Percentiles rank a stretch among this genome's conserved stretches.
Evolutionary conservation across 2,113 vertebrate species (phyloP).

Genomic region (Plestiodon gilberti): DNA sequence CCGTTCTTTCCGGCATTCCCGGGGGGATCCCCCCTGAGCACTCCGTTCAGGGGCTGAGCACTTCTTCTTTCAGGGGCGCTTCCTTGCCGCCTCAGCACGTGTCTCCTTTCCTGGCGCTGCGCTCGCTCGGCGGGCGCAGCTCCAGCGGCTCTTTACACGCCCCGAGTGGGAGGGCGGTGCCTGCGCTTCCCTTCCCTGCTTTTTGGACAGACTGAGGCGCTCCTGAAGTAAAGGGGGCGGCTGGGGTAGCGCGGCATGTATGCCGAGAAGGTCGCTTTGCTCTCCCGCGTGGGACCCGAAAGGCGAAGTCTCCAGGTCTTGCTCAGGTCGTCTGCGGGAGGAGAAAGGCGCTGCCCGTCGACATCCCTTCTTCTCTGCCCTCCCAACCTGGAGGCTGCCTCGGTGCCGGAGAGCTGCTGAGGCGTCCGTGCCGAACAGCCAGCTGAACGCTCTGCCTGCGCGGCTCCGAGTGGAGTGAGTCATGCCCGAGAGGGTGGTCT

Average conservation of each 20-base stretch:
- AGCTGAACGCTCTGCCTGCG: neutral
- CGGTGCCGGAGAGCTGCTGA: neutral
- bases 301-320: neutral
- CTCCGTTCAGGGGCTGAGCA: no score
- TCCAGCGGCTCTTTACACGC: constrained; percentile 3
- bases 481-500: neutral
- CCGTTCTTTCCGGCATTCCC: no score
- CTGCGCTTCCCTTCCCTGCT: neutral
- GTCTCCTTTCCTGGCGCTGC: neutral
- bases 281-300: neutral
- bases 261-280: neutral
- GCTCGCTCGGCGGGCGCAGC: neutral
- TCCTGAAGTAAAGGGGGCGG: neutral
- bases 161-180: constrained; percentile 19
- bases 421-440: neutral
- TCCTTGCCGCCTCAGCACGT: neutral
- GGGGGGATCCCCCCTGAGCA: no score
- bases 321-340: neutral
- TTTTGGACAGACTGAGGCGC: neutral
- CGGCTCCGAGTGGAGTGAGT: neutral
- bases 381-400: neutral
- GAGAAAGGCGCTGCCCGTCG: neutral
- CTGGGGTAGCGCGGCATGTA: neutral
- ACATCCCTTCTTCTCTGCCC: neutral
- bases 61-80: neutral